Conservation (phyloP, 2,797 vertebrate species). For the Fratercula arctica region DNA sequence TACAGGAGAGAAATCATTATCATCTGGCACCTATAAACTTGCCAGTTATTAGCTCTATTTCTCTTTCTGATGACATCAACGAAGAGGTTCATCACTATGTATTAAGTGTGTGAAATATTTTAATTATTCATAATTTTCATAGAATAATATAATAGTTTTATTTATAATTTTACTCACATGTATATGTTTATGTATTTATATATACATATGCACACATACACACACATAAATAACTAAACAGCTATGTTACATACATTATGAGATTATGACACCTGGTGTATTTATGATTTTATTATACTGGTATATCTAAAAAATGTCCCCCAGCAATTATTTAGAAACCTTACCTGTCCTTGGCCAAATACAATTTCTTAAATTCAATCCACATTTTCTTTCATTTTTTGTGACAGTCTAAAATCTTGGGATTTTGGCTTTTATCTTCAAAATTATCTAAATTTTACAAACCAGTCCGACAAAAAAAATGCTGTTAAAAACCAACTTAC, state of each 20-base stretch:
- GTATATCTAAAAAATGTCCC: background rate
- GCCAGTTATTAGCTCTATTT: background rate
- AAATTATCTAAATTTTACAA: background rate
- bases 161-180: background rate
- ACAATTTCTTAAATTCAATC: background rate
- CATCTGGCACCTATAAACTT: background rate
- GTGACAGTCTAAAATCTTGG: background rate
- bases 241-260: background rate
- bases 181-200: background rate
- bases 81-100: background rate
- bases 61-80: background rate
- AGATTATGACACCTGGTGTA: background rate
- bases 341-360: background rate
- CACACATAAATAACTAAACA: background rate
- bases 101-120: background rate
- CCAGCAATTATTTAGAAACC: background rate
- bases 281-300: background rate
- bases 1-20: background rate
- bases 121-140: background rate
- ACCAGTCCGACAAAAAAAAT: background rate
- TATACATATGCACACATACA: background rate
- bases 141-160: background rate
- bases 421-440: background rate
- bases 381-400: background rate
- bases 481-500: background rate